phyloP scores from a whole-genome alignment of 1,140 invertebrate genomes.

The Drosophila ohnishii region DNA sequence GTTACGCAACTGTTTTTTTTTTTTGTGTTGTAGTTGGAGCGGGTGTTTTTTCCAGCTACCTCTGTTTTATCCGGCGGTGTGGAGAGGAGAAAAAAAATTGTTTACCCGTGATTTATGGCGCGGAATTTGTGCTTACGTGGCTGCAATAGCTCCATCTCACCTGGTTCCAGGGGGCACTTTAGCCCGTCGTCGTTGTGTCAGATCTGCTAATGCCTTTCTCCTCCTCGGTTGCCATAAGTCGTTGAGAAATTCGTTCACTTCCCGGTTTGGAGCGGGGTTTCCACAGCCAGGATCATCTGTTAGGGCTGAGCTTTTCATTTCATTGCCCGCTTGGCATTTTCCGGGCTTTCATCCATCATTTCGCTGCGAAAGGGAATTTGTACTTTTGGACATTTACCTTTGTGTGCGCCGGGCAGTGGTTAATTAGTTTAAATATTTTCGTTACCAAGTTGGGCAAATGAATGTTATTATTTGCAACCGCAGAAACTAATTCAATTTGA shows the following conservation, averaged over 20 bases:
- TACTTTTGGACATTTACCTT: conserved; percentile 14
- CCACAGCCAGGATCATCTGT: conserved; percentile 31
- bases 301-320: conserved; percentile 32
- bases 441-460: not conserved
- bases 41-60: conserved; percentile 30
- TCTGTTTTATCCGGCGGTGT: conserved; percentile 34
- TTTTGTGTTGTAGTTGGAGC: conserved; percentile 8
- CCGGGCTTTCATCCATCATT: conserved; percentile 22
- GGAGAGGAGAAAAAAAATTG: conserved; percentile 49
- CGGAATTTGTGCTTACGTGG: conserved; percentile 74
- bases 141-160: conserved; percentile 36
- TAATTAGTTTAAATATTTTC: conserved; percentile 11
- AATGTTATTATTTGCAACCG: conserved; percentile 3
- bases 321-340: conserved; percentile 10
- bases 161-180: conserved; percentile 36
- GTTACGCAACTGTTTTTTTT: conserved; percentile 66
- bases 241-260: conserved; percentile 34
- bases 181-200: conserved; percentile 38
- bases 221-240: conserved; percentile 3
- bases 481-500: conserved; percentile 8
- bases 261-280: conserved; percentile 5
- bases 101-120: conserved; percentile 75
- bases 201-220: conserved; percentile 33
- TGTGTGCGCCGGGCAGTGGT: not conserved
- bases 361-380: not conserved